These are phyloP conservation scores for Charadrius vociferus DNA, from an alignment of 2,113 vertebrate genomes.

Conservation along the genomic window DNA sequence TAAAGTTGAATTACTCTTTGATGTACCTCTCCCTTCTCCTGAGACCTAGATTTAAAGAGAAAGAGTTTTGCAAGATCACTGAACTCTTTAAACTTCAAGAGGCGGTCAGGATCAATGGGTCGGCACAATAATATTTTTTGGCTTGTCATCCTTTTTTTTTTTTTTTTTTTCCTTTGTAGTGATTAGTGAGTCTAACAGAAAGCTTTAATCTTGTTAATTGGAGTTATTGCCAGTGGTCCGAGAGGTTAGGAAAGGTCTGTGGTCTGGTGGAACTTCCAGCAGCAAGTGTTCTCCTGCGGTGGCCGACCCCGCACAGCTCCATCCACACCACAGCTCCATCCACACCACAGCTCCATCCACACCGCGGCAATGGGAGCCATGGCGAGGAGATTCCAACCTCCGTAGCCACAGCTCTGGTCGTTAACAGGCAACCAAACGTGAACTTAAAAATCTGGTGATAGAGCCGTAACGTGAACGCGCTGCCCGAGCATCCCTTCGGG, in stretches of 20 bases:
- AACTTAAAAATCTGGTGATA: background rate
- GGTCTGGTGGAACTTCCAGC: background rate
- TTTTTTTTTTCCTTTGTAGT: background rate
- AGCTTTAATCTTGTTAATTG: constrained; percentile 37
- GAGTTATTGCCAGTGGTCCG: background rate
- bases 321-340: accelerated
- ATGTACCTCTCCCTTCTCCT: constrained; percentile 69
- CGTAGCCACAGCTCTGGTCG: background rate
- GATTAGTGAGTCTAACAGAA: background rate
- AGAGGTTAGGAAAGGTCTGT: background rate
- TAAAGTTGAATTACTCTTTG: constrained; percentile 63
- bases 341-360: background rate
- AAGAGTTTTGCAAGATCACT: constrained; percentile 65
- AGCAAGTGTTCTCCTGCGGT: background rate
- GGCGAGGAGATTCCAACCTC: background rate
- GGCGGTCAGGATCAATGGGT: constrained; percentile 30
- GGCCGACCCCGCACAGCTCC: background rate
- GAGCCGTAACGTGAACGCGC: accelerated
- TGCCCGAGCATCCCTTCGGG: background rate
- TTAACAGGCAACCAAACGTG: background rate
- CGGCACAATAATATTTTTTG: background rate
- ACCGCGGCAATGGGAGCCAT: accelerated
- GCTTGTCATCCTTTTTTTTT: background rate
- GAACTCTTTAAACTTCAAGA: constrained; percentile 57
- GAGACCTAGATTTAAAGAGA: constrained; percentile 61